Conservation (phyloP, 2,113 vertebrate species). For the Acanthisitta chloris region DNA sequence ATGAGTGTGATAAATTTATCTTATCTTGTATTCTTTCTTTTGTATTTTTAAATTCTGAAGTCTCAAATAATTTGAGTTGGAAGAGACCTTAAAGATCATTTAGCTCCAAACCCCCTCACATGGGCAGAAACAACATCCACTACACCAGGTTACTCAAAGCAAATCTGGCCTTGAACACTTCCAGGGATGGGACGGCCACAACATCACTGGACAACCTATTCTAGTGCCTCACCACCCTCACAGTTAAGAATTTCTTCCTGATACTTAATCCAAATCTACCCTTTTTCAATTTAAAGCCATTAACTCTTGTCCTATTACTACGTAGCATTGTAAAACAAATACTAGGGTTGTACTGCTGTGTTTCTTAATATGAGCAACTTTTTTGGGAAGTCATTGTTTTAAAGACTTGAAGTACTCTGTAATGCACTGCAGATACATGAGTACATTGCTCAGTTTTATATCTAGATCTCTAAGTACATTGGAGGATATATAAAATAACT, state of each 20-base stretch:
- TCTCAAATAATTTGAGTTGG: not conserved
- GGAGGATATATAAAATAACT: not conserved
- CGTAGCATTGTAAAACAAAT: not conserved
- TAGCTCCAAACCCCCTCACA: not conserved
- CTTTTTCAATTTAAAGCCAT: not conserved
- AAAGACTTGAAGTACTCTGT: not conserved
- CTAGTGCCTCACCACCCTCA: not conserved
- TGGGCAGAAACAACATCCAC: not conserved
- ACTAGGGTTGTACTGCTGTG: not conserved
- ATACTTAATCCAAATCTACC: not conserved
- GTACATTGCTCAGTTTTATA: not conserved
- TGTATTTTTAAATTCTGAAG: not conserved
- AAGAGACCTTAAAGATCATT: not conserved
- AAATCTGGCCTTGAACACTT: not conserved
- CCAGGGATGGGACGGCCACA: not conserved
- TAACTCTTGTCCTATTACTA: not conserved
- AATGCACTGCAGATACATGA: not conserved
- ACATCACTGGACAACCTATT: not conserved
- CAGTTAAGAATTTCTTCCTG: not conserved
- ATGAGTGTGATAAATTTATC: not conserved
- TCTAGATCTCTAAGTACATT: not conserved
- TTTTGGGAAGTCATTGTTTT: not conserved
- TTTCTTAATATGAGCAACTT: not conserved
- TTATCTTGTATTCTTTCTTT: not conserved
- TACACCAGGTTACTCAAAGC: not conserved